Conservation (phyloP, 2,113 vertebrate genomes). For the Haplochromis burtoni region DNA sequence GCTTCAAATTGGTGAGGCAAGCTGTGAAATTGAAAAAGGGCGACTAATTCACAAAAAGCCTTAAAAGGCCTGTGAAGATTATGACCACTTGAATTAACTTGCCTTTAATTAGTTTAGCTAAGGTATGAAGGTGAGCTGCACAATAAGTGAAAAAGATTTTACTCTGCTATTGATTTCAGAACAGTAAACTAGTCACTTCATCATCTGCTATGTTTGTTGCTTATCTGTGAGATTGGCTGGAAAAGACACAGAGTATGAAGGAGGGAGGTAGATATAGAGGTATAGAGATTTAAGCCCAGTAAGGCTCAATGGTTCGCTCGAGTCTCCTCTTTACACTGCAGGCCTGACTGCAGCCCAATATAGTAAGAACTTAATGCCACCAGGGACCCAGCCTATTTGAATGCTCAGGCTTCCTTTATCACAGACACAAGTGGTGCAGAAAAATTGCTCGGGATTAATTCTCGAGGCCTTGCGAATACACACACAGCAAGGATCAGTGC, state of each 20-base stretch:
- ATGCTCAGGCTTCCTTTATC: constrained; percentile 68
- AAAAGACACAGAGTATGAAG: background rate
- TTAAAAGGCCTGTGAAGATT: constrained; percentile 31
- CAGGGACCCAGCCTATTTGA: constrained; percentile 64
- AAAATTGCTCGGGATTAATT: constrained; percentile 73
- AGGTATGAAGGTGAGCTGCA: background rate
- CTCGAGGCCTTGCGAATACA: constrained; percentile 56
- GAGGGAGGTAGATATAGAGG: background rate
- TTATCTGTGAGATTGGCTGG: constrained; percentile 3
- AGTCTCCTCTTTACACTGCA: constrained; percentile 34
- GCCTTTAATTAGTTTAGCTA: constrained; percentile 39
- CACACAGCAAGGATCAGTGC: constrained; percentile 66
- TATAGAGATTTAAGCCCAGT: constrained; percentile 18
- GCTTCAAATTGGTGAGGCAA: constrained; percentile 30
- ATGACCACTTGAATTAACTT: constrained; percentile 46
- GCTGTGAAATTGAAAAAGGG: constrained; percentile 51
- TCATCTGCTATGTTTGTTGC: background rate
- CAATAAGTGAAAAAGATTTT: background rate
- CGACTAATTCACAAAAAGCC: constrained; percentile 28
- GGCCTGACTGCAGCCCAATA: constrained; percentile 59
- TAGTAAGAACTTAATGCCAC: constrained; percentile 68
- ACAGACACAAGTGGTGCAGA: constrained; percentile 68
- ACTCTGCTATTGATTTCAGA: background rate
- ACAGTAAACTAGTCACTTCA: background rate
- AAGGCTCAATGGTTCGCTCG: constrained; percentile 28